Conservation (phyloP, 2,888 invertebrate genomes). For the Danaus chrysippus region DNA sequence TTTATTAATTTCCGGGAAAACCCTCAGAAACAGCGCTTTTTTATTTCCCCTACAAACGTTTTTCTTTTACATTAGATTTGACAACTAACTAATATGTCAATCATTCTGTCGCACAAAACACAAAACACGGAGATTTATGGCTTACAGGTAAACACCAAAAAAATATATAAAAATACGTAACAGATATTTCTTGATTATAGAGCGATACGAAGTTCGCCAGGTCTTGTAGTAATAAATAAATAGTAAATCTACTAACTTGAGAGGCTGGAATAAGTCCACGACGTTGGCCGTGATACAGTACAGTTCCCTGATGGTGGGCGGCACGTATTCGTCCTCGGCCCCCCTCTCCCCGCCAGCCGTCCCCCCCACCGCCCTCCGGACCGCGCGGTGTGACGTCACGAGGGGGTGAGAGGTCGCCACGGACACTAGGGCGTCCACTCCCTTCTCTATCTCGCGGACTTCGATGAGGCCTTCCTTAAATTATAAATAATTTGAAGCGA, state of each 20-base stretch:
- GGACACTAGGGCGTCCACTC: conserved; percentile 87
- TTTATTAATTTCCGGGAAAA: no score
- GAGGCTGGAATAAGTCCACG: conserved; percentile 79
- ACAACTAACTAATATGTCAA: no score
- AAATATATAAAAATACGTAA: no score
- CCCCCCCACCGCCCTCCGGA: conserved; percentile 24
- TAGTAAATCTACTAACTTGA: conserved; percentile 60
- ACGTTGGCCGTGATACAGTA: conserved; percentile 84
- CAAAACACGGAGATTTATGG: no score
- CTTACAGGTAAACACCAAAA: no score
- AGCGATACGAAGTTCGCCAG: no score
- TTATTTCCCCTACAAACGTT: no score
- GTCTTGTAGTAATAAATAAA: background rate
- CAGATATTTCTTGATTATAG: no score
- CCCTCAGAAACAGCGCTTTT: no score
- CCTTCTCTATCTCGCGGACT: conserved; percentile 84
- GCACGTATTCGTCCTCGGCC: conserved; percentile 46
- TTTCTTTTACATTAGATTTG: no score
- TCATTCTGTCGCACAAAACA: no score
- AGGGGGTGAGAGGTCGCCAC: conserved; percentile 81
- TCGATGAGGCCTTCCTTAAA: conserved; percentile 79
- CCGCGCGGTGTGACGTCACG: conserved; percentile 50
- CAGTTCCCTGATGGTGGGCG: conserved; percentile 82
- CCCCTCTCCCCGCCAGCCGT: conserved; percentile 27
- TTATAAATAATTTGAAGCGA: conserved; percentile 4